phyloP scores from a whole-genome alignment of 2,797 vertebrate genomes.

The Gila robusta region DNA sequence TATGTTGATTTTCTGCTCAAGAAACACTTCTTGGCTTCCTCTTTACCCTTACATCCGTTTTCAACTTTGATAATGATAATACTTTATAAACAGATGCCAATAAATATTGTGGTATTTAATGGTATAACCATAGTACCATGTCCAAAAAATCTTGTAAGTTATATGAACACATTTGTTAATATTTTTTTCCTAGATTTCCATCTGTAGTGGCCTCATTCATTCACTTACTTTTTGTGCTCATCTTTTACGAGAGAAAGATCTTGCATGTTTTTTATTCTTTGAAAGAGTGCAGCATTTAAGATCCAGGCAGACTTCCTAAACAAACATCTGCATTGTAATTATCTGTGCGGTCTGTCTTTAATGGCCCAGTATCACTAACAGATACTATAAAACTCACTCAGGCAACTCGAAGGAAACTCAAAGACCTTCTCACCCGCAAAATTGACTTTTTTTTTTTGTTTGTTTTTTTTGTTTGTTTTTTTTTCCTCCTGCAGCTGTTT shows the following conservation, averaged over 20 bases:
- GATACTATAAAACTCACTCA: conserved; percentile 7
- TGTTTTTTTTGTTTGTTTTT: too few species aligned
- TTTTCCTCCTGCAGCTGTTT: not conserved
- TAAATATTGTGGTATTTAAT: not conserved
- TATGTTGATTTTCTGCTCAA: too few species aligned
- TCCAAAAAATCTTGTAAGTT: not conserved
- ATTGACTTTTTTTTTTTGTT: not conserved
- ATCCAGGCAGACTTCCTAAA: conserved; percentile 18
- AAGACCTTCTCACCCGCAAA: conserved; percentile 1
- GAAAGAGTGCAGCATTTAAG: not conserved
- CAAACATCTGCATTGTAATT: conserved; percentile 10
- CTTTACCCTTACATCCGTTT: too few species aligned
- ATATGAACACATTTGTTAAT: not conserved
- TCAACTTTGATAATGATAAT: too few species aligned
- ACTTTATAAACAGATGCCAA: not conserved
- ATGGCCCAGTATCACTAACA: not conserved
- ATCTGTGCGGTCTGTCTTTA: not conserved
- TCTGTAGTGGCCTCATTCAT: not conserved
- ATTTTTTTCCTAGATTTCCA: not conserved
- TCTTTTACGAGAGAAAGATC: not conserved
- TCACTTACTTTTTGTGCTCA: not conserved
- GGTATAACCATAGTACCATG: not conserved
- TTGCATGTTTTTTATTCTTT: not conserved
- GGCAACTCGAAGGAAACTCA: conserved; percentile 3
- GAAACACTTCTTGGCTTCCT: too few species aligned